Evolutionary conservation across 1,140 invertebrate species (phyloP), one percentile per base, ranked within the genome.

Genomic region (Drosophila busckii): DNA sequence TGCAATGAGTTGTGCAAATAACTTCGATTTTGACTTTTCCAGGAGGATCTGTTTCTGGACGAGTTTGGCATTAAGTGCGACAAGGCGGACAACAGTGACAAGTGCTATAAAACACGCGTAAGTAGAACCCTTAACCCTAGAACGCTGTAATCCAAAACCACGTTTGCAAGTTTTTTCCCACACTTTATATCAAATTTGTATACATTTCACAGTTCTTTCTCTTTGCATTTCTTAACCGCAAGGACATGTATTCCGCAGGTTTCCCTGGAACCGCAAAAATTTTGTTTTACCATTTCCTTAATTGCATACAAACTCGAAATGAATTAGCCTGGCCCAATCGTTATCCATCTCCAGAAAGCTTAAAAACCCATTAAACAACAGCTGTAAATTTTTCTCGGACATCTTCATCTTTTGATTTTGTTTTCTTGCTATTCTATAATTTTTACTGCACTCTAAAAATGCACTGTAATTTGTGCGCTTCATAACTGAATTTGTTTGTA

Each of bases 21-120:
- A 52, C 37, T 53, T 46, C 10, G 20, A 12, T 34, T 32, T 48
- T 44, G 4, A 15, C 16, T 41, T 68, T 85, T 67, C 56, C 64
- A 85, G 83, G 83, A 85, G 73, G 66, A 75, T 68, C 48, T 70
- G 22, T 85, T 85, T 75, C 59, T 75, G 42, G 78, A 85, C 49
- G 83, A 85, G 31, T 83, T 75, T 25, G 83, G 83, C 8, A 64
- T 85, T 9, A 52, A 67, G 17, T 85, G 83, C 50, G 71, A 60
- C 15, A 78, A 67, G 56, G 76, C 69, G 32, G 68, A 75, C 65
- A 85, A 63, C 44, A 60, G 71, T 25, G 62, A 71, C 26, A 73
- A 70, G 61, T 85, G 83, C 58, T 85, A 85, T 45, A 73, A 65
- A 56, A 64, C 62, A 41, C 58, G 82, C 13, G 83, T 85, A 75